Percentiles rank a stretch among this genome's conserved stretches.
Conservation (phyloP, 2,113 vertebrate genomes). For the Scomber scombrus region DNA sequence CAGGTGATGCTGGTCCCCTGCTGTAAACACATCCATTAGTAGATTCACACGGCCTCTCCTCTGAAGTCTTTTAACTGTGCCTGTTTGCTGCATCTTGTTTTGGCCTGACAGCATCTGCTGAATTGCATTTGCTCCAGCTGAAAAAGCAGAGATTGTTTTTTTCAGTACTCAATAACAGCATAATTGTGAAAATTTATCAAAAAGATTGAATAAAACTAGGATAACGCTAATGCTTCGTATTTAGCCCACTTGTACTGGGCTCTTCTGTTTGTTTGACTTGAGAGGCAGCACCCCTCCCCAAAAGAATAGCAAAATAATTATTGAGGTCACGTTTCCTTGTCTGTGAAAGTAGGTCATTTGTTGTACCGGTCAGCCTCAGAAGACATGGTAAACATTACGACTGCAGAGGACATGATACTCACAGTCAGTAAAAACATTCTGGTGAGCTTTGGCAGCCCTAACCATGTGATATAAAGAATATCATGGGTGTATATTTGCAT, state of each 20-base stretch:
- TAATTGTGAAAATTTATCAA: slow-evolving; percentile 27
- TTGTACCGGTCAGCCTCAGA: slow-evolving; percentile 61
- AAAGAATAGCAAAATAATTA: slow-evolving; percentile 73
- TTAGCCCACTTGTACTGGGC: not conserved
- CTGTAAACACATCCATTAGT: slow-evolving; percentile 37
- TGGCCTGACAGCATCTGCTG: slow-evolving; percentile 16
- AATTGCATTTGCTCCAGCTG: slow-evolving; percentile 28
- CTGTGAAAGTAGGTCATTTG: slow-evolving; percentile 78
- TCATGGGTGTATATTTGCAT: not conserved
- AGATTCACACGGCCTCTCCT: slow-evolving; percentile 5
- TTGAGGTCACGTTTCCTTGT: slow-evolving; percentile 78
- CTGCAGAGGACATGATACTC: slow-evolving; percentile 16
- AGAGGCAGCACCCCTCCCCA: slow-evolving; percentile 46
- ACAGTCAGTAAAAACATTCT: not conserved
- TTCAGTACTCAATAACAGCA: not conserved
- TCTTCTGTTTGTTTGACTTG: slow-evolving; percentile 56
- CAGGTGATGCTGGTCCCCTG: slow-evolving; percentile 53
- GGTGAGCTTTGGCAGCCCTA: not conserved
- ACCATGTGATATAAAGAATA: not conserved
- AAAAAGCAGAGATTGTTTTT: not conserved
- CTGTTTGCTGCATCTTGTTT: slow-evolving; percentile 9
- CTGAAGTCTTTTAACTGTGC: not conserved
- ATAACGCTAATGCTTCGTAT: not conserved
- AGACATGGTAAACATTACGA: slow-evolving; percentile 52
- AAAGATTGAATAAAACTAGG: slow-evolving; percentile 24